Evolutionary conservation across 2,113 vertebrate genomes (phyloP).

Genomic region (Hemicordylus capensis): DNA sequence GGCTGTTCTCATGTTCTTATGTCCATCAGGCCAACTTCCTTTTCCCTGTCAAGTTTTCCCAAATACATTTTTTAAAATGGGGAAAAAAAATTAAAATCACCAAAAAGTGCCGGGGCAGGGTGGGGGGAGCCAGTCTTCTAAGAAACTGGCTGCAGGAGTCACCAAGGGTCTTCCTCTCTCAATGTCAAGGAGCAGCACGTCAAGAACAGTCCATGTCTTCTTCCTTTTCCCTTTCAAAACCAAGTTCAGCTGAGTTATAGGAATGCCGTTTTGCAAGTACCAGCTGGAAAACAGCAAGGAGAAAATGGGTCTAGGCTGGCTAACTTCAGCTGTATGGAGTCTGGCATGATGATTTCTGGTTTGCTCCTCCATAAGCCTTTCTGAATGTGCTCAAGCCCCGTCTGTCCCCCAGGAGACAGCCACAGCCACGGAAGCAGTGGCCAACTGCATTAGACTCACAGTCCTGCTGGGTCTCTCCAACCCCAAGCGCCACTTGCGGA

Average conservation of each 20-base stretch:
- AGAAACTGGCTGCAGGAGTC: too few species aligned
- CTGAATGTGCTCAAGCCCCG: background rate
- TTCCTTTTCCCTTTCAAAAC: background rate
- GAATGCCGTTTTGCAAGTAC: too few species aligned
- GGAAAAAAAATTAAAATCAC: background rate
- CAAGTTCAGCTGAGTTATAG: background rate
- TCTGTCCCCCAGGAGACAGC: background rate
- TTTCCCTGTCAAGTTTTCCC: background rate
- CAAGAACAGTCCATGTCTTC: background rate
- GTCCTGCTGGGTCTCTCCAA: background rate
- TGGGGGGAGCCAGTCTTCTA: too few species aligned
- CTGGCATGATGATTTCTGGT: too few species aligned
- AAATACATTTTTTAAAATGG: too few species aligned
- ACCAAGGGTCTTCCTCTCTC: background rate
- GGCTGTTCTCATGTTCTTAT: too few species aligned
- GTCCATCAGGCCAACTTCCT: too few species aligned
- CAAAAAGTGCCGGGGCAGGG: background rate
- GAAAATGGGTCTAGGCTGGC: background rate
- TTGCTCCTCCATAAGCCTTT: background rate
- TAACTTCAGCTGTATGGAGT: background rate
- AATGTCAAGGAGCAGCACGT: background rate
- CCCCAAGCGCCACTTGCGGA: background rate
- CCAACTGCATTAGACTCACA: background rate
- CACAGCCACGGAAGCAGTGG: background rate
- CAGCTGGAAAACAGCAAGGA: background rate